These are phyloP conservation scores for Heliconius ismenius DNA, from an alignment of 2,888 invertebrate genomes.

Conservation along the genomic window DNA sequence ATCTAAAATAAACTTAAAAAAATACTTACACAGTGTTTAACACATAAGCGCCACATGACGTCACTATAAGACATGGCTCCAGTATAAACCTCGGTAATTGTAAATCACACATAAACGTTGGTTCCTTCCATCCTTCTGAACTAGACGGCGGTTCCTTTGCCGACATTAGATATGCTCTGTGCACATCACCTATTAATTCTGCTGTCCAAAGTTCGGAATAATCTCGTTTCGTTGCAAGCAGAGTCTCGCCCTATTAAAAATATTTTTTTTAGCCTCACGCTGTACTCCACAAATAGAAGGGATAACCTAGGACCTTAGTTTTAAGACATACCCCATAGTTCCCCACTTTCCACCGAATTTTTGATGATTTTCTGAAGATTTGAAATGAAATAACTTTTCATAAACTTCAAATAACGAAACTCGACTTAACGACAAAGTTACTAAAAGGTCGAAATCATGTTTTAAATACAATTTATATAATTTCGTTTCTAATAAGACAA, in stretches of 20 bases:
- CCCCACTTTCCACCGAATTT: too few species aligned
- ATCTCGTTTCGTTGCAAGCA: constrained; percentile 65
- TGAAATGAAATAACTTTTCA: too few species aligned
- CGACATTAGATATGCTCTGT: constrained; percentile 65
- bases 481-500: too few species aligned
- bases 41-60: constrained; percentile 79
- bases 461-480: too few species aligned
- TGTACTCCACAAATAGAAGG: background rate
- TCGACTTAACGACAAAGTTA: too few species aligned
- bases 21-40: constrained; percentile 74
- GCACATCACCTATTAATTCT: constrained; percentile 68
- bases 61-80: constrained; percentile 80
- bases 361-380: too few species aligned
- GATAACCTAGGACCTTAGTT: too few species aligned
- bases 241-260: constrained; percentile 60
- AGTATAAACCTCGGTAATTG: constrained; percentile 71
- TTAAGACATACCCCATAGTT: too few species aligned
- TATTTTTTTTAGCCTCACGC: background rate
- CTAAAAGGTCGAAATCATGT: too few species aligned
- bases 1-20: too few species aligned
- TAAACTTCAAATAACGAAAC: too few species aligned
- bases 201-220: constrained; percentile 70
- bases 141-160: constrained; percentile 57
- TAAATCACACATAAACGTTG: constrained; percentile 73
- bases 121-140: constrained; percentile 66